phyloP scores from a whole-genome alignment of 2,888 invertebrate genomes.

The Harpalus rufipes region DNA sequence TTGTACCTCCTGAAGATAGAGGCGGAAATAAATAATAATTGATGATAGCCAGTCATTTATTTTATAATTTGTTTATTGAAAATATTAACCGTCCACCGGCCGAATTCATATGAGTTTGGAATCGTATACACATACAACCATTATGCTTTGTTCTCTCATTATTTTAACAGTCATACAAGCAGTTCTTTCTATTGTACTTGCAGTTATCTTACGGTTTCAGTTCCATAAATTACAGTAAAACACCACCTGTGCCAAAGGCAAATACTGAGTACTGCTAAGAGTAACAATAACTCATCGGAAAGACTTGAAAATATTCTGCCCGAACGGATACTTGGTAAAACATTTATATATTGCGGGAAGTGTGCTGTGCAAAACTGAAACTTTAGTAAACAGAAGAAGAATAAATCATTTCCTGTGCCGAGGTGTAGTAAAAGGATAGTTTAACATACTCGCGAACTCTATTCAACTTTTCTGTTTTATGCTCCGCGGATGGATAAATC shows the following conservation, averaged over 20 bases:
- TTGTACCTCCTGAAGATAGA: too few relatives aligned
- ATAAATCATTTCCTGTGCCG: constrained; percentile 29
- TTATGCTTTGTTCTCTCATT: too few relatives aligned
- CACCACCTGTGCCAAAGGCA: background rate
- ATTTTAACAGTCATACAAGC: too few relatives aligned
- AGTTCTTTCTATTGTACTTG: too few relatives aligned
- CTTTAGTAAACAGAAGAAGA: constrained; percentile 14
- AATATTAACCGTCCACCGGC: too few relatives aligned
- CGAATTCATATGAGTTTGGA: too few relatives aligned
- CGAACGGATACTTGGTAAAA: constrained; percentile 34
- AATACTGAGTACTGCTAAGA: constrained; percentile 5
- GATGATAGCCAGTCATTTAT: too few relatives aligned
- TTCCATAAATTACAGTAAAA: background rate
- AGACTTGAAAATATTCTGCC: constrained; percentile 20
- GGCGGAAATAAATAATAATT: too few relatives aligned
- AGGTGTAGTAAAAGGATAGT: constrained; percentile 33
- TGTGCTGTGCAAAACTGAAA: constrained; percentile 16
- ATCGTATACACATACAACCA: too few relatives aligned
- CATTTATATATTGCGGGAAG: constrained; percentile 9
- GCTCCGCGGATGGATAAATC: background rate
- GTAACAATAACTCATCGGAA: constrained; percentile 12
- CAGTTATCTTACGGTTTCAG: too few relatives aligned
- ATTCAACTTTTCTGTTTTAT: constrained; percentile 30
- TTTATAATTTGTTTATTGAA: too few relatives aligned
- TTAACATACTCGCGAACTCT: constrained; percentile 24